phyloP scores from a whole-genome alignment of 2,888 invertebrate species.

The Rhodophaea formosa region DNA sequence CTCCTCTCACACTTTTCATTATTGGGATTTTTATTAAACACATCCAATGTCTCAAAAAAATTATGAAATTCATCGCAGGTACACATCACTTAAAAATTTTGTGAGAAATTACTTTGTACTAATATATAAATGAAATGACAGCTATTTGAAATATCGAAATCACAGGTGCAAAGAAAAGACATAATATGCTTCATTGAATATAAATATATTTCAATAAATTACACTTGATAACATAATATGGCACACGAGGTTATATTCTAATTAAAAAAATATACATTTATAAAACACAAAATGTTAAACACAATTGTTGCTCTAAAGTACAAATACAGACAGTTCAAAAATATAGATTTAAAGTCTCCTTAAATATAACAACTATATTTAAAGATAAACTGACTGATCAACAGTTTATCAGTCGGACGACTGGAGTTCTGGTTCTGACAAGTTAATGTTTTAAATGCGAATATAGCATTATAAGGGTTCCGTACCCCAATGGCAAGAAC shows the following conservation, averaged over 20 bases:
- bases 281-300: background rate
- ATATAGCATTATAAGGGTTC: too few relatives aligned
- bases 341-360: too few relatives aligned
- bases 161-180: slow-evolving; percentile 2
- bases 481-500: too few relatives aligned
- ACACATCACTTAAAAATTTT: slow-evolving; percentile 5
- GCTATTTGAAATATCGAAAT: background rate
- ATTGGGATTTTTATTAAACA: background rate
- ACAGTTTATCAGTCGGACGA: too few relatives aligned
- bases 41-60: background rate
- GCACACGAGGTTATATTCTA: background rate
- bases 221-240: slow-evolving; percentile 11
- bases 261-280: background rate
- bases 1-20: background rate
- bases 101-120: background rate
- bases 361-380: too few relatives aligned
- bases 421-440: too few relatives aligned
- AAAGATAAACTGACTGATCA: too few relatives aligned
- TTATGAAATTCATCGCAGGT: background rate
- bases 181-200: slow-evolving; percentile 6
- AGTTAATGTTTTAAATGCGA: too few relatives aligned
- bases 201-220: slow-evolving; percentile 14
- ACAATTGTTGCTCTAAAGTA: too few relatives aligned
- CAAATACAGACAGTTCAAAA: too few relatives aligned
- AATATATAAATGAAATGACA: slow-evolving; percentile 3